Evolutionary conservation across 2,797 vertebrate genomes (phyloP).

Genomic region (Xyrichtys novacula): DNA sequence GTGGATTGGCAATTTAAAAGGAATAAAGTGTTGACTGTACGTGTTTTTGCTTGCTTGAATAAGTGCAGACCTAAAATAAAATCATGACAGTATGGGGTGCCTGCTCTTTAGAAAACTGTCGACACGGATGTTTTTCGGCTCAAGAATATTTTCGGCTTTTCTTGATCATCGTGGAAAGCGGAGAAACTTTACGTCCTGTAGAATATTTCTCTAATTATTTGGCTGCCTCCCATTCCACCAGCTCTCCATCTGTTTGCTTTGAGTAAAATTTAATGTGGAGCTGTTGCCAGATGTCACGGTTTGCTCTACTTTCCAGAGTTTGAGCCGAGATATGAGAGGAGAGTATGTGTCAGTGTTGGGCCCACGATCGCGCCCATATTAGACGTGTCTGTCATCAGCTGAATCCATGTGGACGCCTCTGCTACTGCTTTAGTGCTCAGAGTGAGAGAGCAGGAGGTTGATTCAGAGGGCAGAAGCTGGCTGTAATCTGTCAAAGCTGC

Average conservation of each 20-base stretch:
- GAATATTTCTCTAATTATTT: not conserved
- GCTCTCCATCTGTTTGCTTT: slow-evolving; percentile 9
- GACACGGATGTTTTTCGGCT: not conserved
- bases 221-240: slow-evolving; percentile 1
- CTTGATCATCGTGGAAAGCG: slow-evolving; percentile 1
- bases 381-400: slow-evolving; percentile 61
- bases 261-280: slow-evolving; percentile 11
- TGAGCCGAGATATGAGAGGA: slow-evolving; percentile 17
- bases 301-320: slow-evolving; percentile 51
- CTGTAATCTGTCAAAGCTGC: slow-evolving; percentile 60
- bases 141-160: not conserved
- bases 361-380: slow-evolving; percentile 35
- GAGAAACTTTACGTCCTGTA: not conserved
- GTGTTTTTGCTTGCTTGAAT: not conserved
- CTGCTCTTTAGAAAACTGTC: not conserved
- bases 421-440: slow-evolving; percentile 24
- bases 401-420: slow-evolving; percentile 42
- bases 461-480: slow-evolving; percentile 29
- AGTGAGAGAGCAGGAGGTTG: slow-evolving; percentile 27
- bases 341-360: slow-evolving; percentile 34
- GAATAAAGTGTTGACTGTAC: slow-evolving; percentile 6
- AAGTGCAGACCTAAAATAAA: slow-evolving; percentile 2
- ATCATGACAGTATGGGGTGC: not conserved
- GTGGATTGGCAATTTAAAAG: slow-evolving; percentile 17
- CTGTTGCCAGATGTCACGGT: slow-evolving; percentile 36